Evolutionary conservation across 2,113 vertebrate genomes (phyloP).

Genomic region (Myrmecophaga tridactyla): DNA sequence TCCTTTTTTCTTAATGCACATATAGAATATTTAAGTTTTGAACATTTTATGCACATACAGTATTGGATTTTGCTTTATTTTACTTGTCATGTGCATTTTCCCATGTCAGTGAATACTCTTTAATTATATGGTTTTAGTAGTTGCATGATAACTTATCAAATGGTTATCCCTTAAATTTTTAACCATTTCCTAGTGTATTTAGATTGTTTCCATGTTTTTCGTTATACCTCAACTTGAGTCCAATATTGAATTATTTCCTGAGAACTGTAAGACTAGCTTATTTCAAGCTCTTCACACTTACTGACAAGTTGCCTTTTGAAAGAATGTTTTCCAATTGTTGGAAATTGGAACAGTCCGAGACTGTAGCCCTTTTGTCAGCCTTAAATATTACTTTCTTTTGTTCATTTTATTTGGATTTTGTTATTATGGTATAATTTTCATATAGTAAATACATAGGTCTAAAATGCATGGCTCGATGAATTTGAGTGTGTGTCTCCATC

Average conservation of each 20-base stretch:
- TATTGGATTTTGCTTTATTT: background rate
- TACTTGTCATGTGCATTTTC: background rate
- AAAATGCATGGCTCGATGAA: too few relatives aligned
- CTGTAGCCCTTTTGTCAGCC: background rate
- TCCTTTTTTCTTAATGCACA: background rate
- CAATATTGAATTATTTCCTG: background rate
- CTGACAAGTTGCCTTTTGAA: background rate
- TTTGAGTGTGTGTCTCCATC: background rate
- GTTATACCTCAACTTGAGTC: background rate
- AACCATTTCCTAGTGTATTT: background rate
- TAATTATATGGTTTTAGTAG: constrained; percentile 7
- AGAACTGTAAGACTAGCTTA: background rate
- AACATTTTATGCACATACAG: background rate
- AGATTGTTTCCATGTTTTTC: background rate
- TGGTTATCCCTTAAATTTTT: background rate
- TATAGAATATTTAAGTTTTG: background rate
- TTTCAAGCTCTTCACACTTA: background rate
- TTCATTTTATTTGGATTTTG: background rate
- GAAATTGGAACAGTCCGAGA: background rate
- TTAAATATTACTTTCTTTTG: background rate
- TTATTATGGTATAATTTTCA: background rate
- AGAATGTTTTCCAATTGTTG: background rate
- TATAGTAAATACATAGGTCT: background rate
- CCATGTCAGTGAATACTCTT: background rate
- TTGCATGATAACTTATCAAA: background rate